Evolutionary conservation across 2,113 vertebrate genomes (phyloP), one percentile per base, ranked within the genome.

Genomic region (Vanacampus margaritifer): DNA sequence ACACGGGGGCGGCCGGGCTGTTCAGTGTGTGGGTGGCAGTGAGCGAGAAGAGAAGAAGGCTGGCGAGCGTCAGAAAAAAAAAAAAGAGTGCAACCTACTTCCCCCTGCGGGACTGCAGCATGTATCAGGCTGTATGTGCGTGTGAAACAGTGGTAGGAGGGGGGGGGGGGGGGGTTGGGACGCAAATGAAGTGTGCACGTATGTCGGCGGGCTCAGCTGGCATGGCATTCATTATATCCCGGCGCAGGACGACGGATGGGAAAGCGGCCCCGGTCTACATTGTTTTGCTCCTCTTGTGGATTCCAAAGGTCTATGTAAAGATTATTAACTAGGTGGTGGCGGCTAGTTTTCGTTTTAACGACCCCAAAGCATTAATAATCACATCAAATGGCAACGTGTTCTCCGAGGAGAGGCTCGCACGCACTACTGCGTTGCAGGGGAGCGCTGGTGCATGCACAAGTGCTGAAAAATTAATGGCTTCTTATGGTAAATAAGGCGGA

Each of bases 81-180:
- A 69, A 88, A 76, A 73, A 59, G 57, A 85, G 77, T 73, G 73
- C 80, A 79, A 80, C 84, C 81, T 83, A 80, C 75, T 78, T 64
- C 77, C 68, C 88, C 84, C 61, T 17, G 14, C 74, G 84, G 86
- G 88, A 91, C 84, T 90, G 86, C 85, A 85, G 86, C 81, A 86
- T 80, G 37, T 62, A 43, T 62, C 39, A 26, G 73, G 74, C 75
- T 81, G 74, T 74, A 23, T 28, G 41, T 73, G 61, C 68, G 79
- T 86, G 75, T 85, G 78, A 81, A 73, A 75, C 65, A 50, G 75
- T 75, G 5, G 39, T n/a, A n/a, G n/a, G n/a, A n/a, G 17, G 39
- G 79, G 84, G 83, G 84, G 79, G n/a, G 39, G 17, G 39, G 79
- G 84, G 83, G 84, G 79, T 83, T 84, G 86, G 82, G 74, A 82